Evolutionary conservation across 1,140 invertebrate species (phyloP).

Genomic region (Zaprionus nigranus): DNA sequence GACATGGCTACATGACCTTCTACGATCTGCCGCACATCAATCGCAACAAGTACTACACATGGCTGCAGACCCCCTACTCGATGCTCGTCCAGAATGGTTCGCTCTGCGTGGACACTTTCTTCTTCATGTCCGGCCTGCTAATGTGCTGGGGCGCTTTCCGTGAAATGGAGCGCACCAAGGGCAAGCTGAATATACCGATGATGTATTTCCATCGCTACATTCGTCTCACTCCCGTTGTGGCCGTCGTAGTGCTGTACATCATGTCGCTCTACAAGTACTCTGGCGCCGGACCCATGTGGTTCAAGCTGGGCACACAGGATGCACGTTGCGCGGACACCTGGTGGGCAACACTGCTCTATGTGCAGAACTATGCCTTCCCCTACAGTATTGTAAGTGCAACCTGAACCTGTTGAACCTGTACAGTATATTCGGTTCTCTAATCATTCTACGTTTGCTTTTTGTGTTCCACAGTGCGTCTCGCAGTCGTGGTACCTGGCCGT

Average conservation of each 20-base stretch:
- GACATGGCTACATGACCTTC: conserved; percentile 85
- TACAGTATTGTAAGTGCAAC: conserved; percentile 71
- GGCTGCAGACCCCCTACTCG: conserved; percentile 85
- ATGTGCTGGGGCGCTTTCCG: conserved; percentile 88
- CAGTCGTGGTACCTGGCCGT: conserved; percentile 95
- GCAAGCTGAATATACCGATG: conserved; percentile 78
- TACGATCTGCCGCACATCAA: conserved; percentile 76
- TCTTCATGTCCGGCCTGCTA: conserved; percentile 89
- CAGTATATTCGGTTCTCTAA: neutral
- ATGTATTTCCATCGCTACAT: conserved; percentile 86
- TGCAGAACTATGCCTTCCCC: conserved; percentile 91
- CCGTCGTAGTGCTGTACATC: conserved; percentile 86
- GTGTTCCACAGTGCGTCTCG: conserved; percentile 91
- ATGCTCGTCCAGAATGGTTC: conserved; percentile 87
- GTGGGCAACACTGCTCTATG: conserved; percentile 94
- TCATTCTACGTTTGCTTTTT: neutral
- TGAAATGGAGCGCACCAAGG: conserved; percentile 88
- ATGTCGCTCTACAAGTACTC: conserved; percentile 85
- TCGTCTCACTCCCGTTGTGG: conserved; percentile 87
- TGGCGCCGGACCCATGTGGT: conserved; percentile 87
- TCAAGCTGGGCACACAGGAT: conserved; percentile 86
- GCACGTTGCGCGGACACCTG: conserved; percentile 89
- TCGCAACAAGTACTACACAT: conserved; percentile 64
- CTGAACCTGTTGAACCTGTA: neutral
- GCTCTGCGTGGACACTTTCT: conserved; percentile 89